Evolutionary conservation across 2,113 vertebrate genomes (phyloP).

Genomic region (Phocoena phocoena): DNA sequence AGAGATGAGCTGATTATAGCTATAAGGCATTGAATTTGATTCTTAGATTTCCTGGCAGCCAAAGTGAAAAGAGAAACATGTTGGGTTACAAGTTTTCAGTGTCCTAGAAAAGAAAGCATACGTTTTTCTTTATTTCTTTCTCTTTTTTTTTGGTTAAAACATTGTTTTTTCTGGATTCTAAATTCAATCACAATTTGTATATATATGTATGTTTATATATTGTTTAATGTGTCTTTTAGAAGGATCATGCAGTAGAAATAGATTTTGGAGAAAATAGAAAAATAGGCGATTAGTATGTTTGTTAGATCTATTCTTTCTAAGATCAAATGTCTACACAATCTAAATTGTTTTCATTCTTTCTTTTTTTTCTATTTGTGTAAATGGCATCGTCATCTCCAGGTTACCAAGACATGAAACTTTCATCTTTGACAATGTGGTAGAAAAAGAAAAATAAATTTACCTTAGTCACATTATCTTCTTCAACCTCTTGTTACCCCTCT

Average conservation of each 20-base stretch:
- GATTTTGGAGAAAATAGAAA: constrained; percentile 38
- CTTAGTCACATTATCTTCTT: not conserved
- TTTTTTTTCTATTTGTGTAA: not conserved
- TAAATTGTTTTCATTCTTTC: not conserved
- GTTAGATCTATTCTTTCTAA: not conserved
- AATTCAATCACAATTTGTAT: not conserved
- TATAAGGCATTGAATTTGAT: constrained; percentile 7
- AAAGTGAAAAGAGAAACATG: constrained; percentile 40
- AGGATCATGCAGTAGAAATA: not conserved
- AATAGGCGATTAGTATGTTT: not conserved
- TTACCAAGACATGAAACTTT: not conserved
- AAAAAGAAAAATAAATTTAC: constrained; percentile 18
- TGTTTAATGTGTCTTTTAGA: not conserved
- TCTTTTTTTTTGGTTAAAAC: not conserved
- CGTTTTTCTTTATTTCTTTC: not conserved
- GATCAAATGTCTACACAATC: not conserved
- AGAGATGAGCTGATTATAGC: constrained; percentile 45
- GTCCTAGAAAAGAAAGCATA: constrained; percentile 12
- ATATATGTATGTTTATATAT: not conserved
- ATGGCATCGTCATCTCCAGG: not conserved
- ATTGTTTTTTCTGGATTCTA: not conserved
- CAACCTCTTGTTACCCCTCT: not conserved
- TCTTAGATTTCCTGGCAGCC: constrained; percentile 54
- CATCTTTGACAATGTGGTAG: constrained; percentile 24
- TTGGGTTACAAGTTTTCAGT: constrained; percentile 22